Base-by-base conservation (phyloP, 1,140 invertebrate genomes). In the Coelopa frigida region DNA sequence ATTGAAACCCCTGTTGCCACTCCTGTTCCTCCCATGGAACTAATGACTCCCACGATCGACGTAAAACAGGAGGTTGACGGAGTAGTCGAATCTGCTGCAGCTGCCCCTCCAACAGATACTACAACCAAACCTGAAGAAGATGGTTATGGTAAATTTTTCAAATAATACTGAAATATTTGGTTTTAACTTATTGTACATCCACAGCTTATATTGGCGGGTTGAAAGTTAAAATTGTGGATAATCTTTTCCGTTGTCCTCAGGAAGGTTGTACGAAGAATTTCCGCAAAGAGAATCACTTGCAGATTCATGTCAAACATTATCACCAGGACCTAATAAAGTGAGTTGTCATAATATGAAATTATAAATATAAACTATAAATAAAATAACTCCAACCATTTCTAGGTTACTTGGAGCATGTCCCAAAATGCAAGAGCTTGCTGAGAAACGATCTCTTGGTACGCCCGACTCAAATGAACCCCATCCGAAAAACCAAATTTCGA, bases 221-320 rank as follows among this genome's bases (percentile, higher is more conserved):
- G 11, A 80, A 82, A 58, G 80, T 84, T 2, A 78, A 82, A 68
- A 78, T 82, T 46, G 78, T 84, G 39, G 79, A 86, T 27, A 83
- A 81, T 54, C 71, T 80, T 8, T 81, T 84, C 33, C 79, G 83
- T 20, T 96, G 91, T 70, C 85, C 85, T 0, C 83, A 86, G 43
- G 80, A 85, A 44, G 83, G 80, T 5, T 95, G 91, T 61, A 79
- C 76, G 11, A 95, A 95, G 71, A 85, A 82, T 49, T 94, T 93
- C 65, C 75, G 92, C 15, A 93, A 92, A 61, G 88, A 93, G 57
- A 89, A 87, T 54, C 75, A 94, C 21, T 70, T 94, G 3, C 81
- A 85, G 67, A 91, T 92, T 81, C 89, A 93, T 56, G 83, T 92
- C n/a, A 90, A 91, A 55, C 88, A 92, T 69, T 92, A 91, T 60